Base-by-base conservation (phyloP, 1,140 invertebrate species). In the Papilio dardanus region DNA sequence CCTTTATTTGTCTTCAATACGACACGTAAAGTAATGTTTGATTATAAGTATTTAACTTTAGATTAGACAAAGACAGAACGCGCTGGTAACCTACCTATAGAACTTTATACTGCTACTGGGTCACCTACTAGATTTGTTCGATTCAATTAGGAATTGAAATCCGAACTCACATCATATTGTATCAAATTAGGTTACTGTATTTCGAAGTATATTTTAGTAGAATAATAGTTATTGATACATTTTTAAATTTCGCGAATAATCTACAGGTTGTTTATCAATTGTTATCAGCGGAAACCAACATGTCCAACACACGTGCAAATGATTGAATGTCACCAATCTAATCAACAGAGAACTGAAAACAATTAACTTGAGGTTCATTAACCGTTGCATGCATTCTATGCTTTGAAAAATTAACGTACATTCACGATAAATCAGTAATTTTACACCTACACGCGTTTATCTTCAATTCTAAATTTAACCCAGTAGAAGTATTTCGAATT, bases 321-420 rank as follows among this genome's bases (percentile, higher is more conserved):
- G 75, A 69, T 77, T 83, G 78, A 79, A 80, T 81, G 54, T 79
- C 74, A 54, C 67, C 85, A 87, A 89, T 87, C 85, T 87, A 85
- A 89, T 89, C 84, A 83, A 79, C 3, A 46, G 5, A 76, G 67
- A 74, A 79, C 77, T 73, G 71, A 83, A 84, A 83, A 88, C 82
- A 85, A 86, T 83, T 82, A 81, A 82, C 76, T 76, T 77, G 74
- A 71, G 74, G 87, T 86, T 88, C 86, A 87, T 87, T 90, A 81
- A 88, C 83, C 86, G 86, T 58, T 24, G 2, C 2, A 58, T 62
- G 3, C 12, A 1, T 24, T 62, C 24, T 62, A 62, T 62, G 54
- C 12, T 62, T 28, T 10, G 54, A 62, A 62, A 62, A 62, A 28
- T 6, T 24, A 62, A 62, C 54, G 12, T 62, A 62, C 24, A 62